Evolutionary conservation across 2,888 invertebrate species (phyloP), one percentile per base, ranked within the genome.

Genomic region (Ceramica pisi): DNA sequence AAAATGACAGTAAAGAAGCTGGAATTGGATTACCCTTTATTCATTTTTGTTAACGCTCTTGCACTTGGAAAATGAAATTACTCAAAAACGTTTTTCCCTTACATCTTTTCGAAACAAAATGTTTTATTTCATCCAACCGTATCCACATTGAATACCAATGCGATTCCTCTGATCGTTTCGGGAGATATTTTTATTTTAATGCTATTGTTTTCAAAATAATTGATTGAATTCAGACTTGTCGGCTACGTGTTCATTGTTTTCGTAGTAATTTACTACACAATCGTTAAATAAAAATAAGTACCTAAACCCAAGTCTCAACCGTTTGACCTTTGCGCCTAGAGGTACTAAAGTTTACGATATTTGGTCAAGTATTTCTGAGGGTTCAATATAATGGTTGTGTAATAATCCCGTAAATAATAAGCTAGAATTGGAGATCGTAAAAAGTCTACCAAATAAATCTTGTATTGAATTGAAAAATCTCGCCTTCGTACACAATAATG

Each of bases 81-180:
- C 26, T 2, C 44, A 8, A 26, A 21, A 35, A 41, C 12, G 8
- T n/a, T 19, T 14, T 41, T 5, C 14, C n/a, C 16, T 9, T 31
- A n/a, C 55, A 66, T 72, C 53, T 75, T 75, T 74, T 67, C n/a
- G n/a, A 51, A 56, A 64, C 38, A 63, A 67, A 68, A 31, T 31
- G 53, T 62, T 56, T 78, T 72, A 75, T 80, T 75, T 41, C 38
- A 61, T 71, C 67, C 57, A 50, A 65, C 56, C 31, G 6, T 46
- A 46, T 59, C 35, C 66, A 31, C 31, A 35, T 67, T 75, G 86
- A 86, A 83, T 83, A 74, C 57, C 59, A 82, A 86, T 70, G 38
- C 78, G 53, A 55, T 56, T 69, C 16, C 21, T 57, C 50, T 62
- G 26, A 53, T 16, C 10, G 16, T 19, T 51, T 0, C 12, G 19